phyloP scores from a whole-genome alignment of 2,888 invertebrate species.

The Syritta pipiens region DNA sequence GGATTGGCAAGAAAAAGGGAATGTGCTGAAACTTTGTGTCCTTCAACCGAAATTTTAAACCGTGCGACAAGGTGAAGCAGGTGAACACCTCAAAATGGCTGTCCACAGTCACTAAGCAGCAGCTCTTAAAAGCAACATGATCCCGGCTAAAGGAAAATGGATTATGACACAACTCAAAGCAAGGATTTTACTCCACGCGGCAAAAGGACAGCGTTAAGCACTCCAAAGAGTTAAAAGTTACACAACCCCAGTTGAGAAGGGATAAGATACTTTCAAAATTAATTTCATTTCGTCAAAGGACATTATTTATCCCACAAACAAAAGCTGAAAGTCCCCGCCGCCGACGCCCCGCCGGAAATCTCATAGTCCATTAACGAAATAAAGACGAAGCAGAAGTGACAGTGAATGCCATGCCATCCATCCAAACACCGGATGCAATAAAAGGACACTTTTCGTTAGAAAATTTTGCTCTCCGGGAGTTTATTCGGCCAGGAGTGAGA shows the following conservation, averaged over 20 bases:
- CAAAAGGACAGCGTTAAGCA: not conserved
- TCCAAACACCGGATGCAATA: conserved; percentile 40
- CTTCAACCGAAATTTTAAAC: too few species aligned
- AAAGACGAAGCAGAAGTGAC: not conserved
- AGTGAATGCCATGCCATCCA: conserved; percentile 17
- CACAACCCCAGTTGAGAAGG: not conserved
- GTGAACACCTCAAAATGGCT: too few species aligned
- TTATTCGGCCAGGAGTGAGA: not conserved
- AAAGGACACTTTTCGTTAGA: conserved; percentile 32
- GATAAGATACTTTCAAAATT: not conserved
- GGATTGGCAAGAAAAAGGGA: too few species aligned
- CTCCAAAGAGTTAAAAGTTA: not conserved
- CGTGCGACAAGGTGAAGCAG: too few species aligned
- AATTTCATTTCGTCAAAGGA: conserved; percentile 25
- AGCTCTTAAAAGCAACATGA: too few species aligned
- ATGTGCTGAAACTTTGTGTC: too few species aligned
- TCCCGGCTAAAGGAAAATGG: too few species aligned
- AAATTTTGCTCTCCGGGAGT: too few species aligned
- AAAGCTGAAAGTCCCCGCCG: not conserved
- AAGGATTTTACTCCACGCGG: too few species aligned
- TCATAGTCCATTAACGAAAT: conserved; percentile 15
- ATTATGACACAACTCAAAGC: too few species aligned
- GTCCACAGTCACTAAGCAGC: too few species aligned
- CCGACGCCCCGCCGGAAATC: not conserved
- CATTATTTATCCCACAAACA: conserved; percentile 25